Base-by-base conservation (phyloP, 2,888 invertebrate genomes). In the Ennomos quercinarius region DNA sequence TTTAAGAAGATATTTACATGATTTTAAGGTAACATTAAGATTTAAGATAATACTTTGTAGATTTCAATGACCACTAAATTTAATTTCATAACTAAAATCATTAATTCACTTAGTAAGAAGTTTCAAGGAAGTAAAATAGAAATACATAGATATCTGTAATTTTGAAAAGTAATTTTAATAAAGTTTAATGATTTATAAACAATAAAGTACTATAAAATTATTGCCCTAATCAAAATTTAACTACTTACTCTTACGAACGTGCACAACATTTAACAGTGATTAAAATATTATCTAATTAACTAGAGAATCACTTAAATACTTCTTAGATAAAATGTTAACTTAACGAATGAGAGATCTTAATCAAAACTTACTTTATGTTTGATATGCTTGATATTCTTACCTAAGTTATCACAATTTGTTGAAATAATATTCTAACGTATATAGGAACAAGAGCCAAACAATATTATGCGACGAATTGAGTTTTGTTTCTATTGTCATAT, bases 201-300 rank as follows among this genome's bases (percentile, higher is more conserved):
- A 73, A 72, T 68, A 49, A 27, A 71, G 52, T 70, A 73, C 78
- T 81, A 82, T 79, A 77, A 88, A 89, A 89, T 86, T 87, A 91
- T 91, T 88, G 84, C 84, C 84, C 84, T 87, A 88, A 83, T 84
- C 70, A 82, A 81, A 85, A 79, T 76, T 82, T 80, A 74, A 76
- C 87, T 88, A 89, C 83, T 65, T 27, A 27, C 27, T 67, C 76
- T 83, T 84, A 86, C 79, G 81, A 89, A 88, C 80, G 92, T 92
- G 92, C 92, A 91, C 90, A 89, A 92, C 92, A 91, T 91, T 91
- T 91, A 92, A 92, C 92, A 92, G 92, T 92, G 92, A 89, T 87
- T 86, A 86, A 89, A 90, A 83, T 87, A 88, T 83, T 81, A 72
- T 73, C 83, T 88, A 89, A 84, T 86, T 75, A 85, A 87, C 86